These are phyloP conservation scores for Rhyacophila evoluta DNA, from an alignment of 2,888 invertebrate genomes.

Conservation along the genomic window DNA sequence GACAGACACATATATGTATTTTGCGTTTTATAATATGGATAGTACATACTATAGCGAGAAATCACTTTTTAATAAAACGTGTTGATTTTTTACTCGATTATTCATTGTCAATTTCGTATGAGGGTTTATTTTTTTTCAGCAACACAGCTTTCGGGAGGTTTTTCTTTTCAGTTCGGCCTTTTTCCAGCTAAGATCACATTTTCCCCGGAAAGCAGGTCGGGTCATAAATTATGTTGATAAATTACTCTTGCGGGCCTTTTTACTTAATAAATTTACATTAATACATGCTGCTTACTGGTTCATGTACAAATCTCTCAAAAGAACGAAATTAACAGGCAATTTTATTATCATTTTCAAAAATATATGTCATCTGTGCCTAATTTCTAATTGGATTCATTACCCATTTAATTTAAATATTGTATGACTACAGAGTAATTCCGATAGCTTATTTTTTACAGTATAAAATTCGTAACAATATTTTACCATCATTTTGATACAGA, in stretches of 20 bases:
- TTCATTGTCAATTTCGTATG: background rate
- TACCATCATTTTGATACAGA: too few species aligned
- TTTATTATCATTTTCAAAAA: background rate
- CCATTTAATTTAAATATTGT: too few species aligned
- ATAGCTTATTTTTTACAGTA: too few species aligned
- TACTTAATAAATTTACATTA: slow-evolving; percentile 22
- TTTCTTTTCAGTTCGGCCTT: background rate
- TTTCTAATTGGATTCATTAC: too few species aligned
- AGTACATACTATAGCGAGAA: too few species aligned
- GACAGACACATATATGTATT: too few species aligned
- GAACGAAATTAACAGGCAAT: background rate
- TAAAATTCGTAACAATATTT: too few species aligned
- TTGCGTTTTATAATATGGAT: too few species aligned
- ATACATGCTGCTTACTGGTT: background rate
- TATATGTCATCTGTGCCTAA: background rate
- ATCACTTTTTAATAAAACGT: too few species aligned
- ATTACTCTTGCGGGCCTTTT: background rate
- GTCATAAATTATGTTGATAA: slow-evolving; percentile 18
- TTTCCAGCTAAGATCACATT: slow-evolving; percentile 19
- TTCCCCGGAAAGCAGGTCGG: background rate
- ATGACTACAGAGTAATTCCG: too few species aligned
- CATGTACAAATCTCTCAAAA: background rate
- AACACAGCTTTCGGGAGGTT: background rate
- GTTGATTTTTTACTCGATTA: too few species aligned
- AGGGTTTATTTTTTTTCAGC: background rate